phyloP scores from a whole-genome alignment of 1,140 invertebrate species.

The Aphis craccivora region DNA sequence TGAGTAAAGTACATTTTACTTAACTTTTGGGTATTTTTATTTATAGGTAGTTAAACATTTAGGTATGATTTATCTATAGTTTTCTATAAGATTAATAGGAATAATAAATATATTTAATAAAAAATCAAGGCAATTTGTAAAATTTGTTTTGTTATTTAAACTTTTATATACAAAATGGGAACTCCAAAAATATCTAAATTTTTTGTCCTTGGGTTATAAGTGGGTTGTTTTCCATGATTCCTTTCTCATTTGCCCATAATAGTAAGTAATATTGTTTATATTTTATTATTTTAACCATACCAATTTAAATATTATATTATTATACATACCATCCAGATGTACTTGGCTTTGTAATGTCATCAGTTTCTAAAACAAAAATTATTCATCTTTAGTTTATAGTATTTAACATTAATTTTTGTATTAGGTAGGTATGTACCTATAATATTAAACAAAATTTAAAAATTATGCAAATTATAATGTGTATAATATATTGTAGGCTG shows the following conservation, averaged over 20 bases:
- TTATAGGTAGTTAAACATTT: too few species aligned
- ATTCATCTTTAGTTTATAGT: slow-evolving; percentile 6
- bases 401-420: background rate
- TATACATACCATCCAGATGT: slow-evolving; percentile 51
- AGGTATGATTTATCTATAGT: too few species aligned
- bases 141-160: too few species aligned
- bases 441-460: background rate
- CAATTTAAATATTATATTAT: background rate
- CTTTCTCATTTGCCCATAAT: background rate
- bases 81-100: too few species aligned
- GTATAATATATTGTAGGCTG: background rate
- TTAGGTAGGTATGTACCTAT: background rate
- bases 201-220: background rate
- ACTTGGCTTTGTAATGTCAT: slow-evolving; percentile 45
- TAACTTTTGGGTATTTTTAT: too few species aligned
- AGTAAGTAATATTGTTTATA: background rate
- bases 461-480: background rate
- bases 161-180: too few species aligned
- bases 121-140: too few species aligned
- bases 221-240: background rate
- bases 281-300: background rate
- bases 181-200: too few species aligned
- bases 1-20: too few species aligned
- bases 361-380: slow-evolving; percentile 47
- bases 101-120: too few species aligned